Evolutionary conservation across 2,113 vertebrate genomes (phyloP), one percentile per base, ranked within the genome.

Genomic region (Elaphurus davidianus): DNA sequence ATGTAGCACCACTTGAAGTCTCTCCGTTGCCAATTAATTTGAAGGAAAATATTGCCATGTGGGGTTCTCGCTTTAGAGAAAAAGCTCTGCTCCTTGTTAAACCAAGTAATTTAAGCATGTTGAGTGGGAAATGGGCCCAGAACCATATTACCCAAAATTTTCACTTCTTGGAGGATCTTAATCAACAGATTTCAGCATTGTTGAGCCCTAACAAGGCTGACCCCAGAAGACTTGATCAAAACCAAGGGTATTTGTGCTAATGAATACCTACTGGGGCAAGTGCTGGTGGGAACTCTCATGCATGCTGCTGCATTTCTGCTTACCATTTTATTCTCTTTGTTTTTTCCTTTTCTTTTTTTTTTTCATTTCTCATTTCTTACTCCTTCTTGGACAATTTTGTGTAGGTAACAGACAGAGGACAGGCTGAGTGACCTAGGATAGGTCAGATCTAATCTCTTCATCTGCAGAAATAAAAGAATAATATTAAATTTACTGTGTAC

Each of bases 31-130:
- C 91, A 71, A 30, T 87, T 87, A 87, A 55, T 43, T 81, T 90
- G 60, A 90, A 93, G 47, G 83, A 15, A 71, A 86, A 78, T 92
- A 98, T 92, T 90, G 30, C 23, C 79, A 64, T 67, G 4, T 2
- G 62, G 40, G 2, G 15, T 54, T 87, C 71, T 82, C n/a, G n/a
- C 54, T 94, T 96, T 83, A 64, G 43, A 57, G 33, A 96, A 89
- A 94, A 55, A 87, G 47, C 19, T 76, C 52, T 50, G 52, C 33
- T 62, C 36, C 36, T 95, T 94, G 43, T 33, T 82, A 82, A 86
- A 81, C 47, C 54, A 94, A 82, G 50, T 57, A 85, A 52, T 83
- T 59, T 60, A 36, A 93, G 30, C 36, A 47, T 33, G 19, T 62
- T 84, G 64, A 64, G 27, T 88, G 19, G 43, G 11, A 91, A 89